phyloP scores from a whole-genome alignment of 35 echinoderm and acorn worm genomes.

The Apostichopus californicus region DNA sequence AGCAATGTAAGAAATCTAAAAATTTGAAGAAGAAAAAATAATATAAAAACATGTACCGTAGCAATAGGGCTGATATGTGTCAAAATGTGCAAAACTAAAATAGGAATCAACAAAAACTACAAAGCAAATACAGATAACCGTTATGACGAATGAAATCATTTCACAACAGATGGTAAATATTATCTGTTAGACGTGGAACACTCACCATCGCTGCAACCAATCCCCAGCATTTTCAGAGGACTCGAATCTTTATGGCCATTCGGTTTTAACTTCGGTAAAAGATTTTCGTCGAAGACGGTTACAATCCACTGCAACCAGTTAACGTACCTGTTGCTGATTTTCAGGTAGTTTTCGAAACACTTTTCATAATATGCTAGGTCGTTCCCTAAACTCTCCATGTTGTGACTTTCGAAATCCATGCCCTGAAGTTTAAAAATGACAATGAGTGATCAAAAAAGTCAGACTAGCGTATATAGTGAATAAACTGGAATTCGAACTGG shows the following conservation, averaged over 20 bases:
- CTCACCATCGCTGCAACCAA: constrained; percentile 3
- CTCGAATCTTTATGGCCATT: background rate
- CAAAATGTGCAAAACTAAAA: background rate
- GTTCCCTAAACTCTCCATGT: background rate
- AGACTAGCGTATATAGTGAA: no score
- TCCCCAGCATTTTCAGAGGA: constrained; percentile 3
- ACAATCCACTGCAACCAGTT: background rate
- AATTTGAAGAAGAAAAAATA: background rate
- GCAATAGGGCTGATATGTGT: background rate
- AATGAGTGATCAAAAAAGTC: no score
- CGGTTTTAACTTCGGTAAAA: background rate
- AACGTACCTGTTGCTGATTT: background rate
- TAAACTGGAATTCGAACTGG: no score
- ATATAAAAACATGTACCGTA: background rate
- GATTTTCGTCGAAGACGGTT: background rate
- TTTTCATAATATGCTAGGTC: background rate
- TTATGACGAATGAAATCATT: background rate
- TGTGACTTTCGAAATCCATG: background rate
- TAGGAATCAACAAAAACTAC: background rate
- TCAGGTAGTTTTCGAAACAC: background rate
- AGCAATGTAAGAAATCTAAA: background rate
- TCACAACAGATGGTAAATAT: background rate
- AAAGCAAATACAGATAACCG: background rate
- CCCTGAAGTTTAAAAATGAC: no score
- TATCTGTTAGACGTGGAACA: background rate